Base-by-base conservation (phyloP, 1,140 invertebrate genomes). In the Zelostemma sp. region DNA sequence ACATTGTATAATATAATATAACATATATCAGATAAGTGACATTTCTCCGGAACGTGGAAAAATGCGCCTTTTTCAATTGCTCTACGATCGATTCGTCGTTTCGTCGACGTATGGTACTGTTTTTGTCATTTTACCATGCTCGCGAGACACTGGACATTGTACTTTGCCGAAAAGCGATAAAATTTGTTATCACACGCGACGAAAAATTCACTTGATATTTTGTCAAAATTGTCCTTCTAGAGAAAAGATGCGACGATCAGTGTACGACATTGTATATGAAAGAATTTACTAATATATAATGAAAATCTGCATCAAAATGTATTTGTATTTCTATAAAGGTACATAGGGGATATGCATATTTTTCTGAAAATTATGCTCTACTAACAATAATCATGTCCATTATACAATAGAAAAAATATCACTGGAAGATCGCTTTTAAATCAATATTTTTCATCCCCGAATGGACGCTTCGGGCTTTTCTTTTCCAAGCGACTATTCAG, bases 221-320 rank as follows among this genome's bases (percentile, higher is more conserved):
- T 25, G 3, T 3, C 21, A 3, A 25, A n/a, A n/a, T 31, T 6
- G 5, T 31, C 28, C 28, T 31, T 31, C 28, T 31, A 31, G 28
- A 31, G 5, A 11, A 31, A 31, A 31, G 5, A 6, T 31, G 66
- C 59, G 60, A 64, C 55, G 56, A 69, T 69, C 60, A 51, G 56
- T 60, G 55, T 64, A 46, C 56, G 46, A 69, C 60, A 63, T 69
- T 56, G 60, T 25, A 4, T 69, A 48, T 54, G 59, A 64, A 45
- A 60, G 50, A 55, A 69, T 64, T 69, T 64, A 69, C 60, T 64
- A 48, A 25, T 25, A 25, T 25, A 64, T 64, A 64, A 69, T 60
- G 60, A 64, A 59, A 69, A 51, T 64, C 64, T 64, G 48, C 61
- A 69, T 64, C 55, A 69, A 69, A 69, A 64, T 64, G 60, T 69